Evolutionary conservation across 2,113 vertebrate species (phyloP), one percentile per base, ranked within the genome.

Genomic region (Phocoena sinus): DNA sequence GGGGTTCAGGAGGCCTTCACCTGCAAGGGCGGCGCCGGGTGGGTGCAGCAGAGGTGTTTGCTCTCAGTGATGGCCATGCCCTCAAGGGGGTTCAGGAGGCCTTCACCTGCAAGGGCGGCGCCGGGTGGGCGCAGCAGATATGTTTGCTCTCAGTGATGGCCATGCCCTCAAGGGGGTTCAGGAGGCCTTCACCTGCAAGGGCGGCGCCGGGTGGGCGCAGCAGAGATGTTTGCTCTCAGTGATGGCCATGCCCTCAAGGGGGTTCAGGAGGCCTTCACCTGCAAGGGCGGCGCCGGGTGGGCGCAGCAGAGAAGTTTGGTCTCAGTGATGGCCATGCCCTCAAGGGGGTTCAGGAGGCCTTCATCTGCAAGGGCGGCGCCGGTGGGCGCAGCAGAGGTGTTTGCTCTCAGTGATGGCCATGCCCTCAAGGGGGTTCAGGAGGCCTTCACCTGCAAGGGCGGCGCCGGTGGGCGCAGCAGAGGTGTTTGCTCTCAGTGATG

Each of bases 11-110:
- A 20, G 5, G 74, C 44, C 5, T 77, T 77, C 50, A 10, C 17
- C 47, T 77, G 28, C 47, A 21, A 0, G 2, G 3, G 28, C 17
- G 0, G 0, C 33, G 5, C 10, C 11, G 2, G 28, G 1, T 33
- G 73, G 60, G 47, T n/a, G 10, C 2, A 12, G 47, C 28, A 53
- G 74, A 53, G 74, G 33, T 28, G 1, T 33, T 33, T 50, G 44
- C 31, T 33, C 47, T 33, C 1, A n/a, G n/a, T n/a, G n/a, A n/a
- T n/a, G n/a, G n/a, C n/a, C n/a, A n/a, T n/a, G n/a, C n/a, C 47
- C 9, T 77, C 10, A 58, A 18, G 47, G 44, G 44, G 18, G 3
- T 33, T 31, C 50, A 18, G 47, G 74, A 20, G 5, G 74, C 44
- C 5, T 77, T 77, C 50, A 10, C 17, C 47, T 77, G 28, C 47